A percentile compares a stretch with the other conserved stretches of the same genome.
Evolutionary conservation across 2,113 vertebrate genomes (phyloP).

Genomic region (Orycteropus afer): DNA sequence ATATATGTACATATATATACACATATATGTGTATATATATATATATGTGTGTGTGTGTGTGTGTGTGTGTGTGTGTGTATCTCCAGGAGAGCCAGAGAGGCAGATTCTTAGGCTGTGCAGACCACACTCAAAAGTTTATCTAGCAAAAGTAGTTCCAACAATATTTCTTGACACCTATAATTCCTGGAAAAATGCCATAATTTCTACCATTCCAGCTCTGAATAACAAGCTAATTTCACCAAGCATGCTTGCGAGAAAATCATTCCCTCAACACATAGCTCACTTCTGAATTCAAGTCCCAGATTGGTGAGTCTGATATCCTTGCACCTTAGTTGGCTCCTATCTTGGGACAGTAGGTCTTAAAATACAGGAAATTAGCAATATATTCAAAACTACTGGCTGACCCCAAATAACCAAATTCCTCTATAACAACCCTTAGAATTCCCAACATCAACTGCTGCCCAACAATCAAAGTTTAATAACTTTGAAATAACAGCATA

Average conservation of each 20-base stretch:
- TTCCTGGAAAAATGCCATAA: not conserved
- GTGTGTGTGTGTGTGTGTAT: no score
- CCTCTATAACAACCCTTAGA: not conserved
- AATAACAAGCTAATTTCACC: not conserved
- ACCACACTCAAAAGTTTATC: not conserved
- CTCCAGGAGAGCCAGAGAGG: not conserved
- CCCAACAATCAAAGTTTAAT: no score
- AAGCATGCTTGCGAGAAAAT: no score
- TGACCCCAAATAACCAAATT: no score
- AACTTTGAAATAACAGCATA: no score
- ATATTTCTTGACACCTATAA: not conserved
- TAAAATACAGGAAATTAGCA: slow-evolving; percentile 24
- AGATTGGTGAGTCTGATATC: not conserved
- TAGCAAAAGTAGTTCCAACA: not conserved
- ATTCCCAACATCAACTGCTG: not conserved
- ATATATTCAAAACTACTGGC: not conserved
- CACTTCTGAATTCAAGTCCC: not conserved
- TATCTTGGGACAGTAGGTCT: not conserved
- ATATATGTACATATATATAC: no score
- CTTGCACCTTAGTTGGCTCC: not conserved
- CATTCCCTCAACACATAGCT: no score
- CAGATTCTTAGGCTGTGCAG: not conserved
- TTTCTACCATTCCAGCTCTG: not conserved
- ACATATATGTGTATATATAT: no score
- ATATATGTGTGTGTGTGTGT: no score